Evolutionary conservation across 2,888 invertebrate genomes (phyloP), one percentile per base, ranked within the genome.

Genomic region (Ophion costatus): DNA sequence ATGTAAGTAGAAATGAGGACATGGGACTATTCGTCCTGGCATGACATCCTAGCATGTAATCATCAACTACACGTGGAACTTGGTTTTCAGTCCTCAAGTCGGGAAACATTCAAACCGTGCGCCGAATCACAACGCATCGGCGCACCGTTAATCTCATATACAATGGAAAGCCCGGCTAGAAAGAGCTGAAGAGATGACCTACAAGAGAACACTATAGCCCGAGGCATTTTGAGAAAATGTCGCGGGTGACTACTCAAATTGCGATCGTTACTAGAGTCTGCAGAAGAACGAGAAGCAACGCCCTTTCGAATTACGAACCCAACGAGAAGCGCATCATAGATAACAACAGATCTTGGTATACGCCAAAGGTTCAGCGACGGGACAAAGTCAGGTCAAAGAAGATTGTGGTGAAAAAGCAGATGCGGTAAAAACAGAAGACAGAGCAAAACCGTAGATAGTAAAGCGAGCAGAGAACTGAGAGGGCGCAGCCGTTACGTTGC

Each of bases 391-490:
- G 74, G 74, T 22, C 42, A 56, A 61, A 78, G 73, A 22, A 61
- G 78, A 42, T 45, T n/a, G 22, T 38, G 57, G 42, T 56, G 24
- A 42, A 57, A 22, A 33, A 64, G 42, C 9, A 45, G 38, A 56
- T 24, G n/a, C 20, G 45, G 45, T 57, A 33, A 73, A 56, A 63
- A 63, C 11, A 29, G 64, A 51, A 76, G 69, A 56, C 3, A 33
- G 59, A 84, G 75, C 64, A 76, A 77, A 78, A 74, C 64, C 11
- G 67, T 64, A 84, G 82, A 86, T 79, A 88, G 87, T 80, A 84
- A 88, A 89, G 82, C 86, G 88, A 86, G 83, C 77, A 83, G 88
- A 85, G 87, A 88, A 89, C 87, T 88, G 88, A 80, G 88, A 78
- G 83, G 78, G 86, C 84, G 83, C 88, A 89, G 76, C 87, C 86